A percentile compares a stretch with the other conserved stretches of the same genome.
phyloP scores from a whole-genome alignment of 2,113 vertebrate genomes.

The Anolis sagrei region DNA sequence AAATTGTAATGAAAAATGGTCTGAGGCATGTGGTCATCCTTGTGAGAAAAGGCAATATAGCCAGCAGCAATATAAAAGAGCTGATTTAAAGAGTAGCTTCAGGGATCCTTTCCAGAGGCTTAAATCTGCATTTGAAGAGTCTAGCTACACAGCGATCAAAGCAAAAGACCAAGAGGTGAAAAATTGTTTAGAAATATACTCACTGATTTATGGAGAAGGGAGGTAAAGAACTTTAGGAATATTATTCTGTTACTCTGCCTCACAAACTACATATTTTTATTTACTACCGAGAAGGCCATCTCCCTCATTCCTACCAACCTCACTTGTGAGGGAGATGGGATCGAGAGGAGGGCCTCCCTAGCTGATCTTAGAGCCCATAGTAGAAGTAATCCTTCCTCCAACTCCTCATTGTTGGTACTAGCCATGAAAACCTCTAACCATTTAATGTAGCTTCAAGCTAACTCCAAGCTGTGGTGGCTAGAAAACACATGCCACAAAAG shows the following conservation, averaged over 20 bases:
- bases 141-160: not conserved
- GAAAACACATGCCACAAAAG: no score
- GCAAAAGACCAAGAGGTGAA: not conserved
- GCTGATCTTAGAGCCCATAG: no score
- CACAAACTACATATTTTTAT: no score
- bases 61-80: conserved; percentile 11
- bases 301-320: no score
- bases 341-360: no score
- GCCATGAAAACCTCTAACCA: no score
- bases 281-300: no score
- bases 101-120: not conserved
- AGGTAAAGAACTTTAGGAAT: not conserved
- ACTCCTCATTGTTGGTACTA: no score
- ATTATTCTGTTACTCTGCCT: not conserved
- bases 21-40: conserved; percentile 12
- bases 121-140: conserved; percentile 1
- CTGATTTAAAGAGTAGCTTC: not conserved
- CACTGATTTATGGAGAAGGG: not conserved
- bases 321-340: no score
- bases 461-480: no score
- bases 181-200: not conserved
- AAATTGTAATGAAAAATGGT: conserved; percentile 9
- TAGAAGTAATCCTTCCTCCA: no score
- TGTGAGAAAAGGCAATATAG: not conserved
- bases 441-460: no score